These are phyloP conservation scores for Drosophila vallismaia DNA, from an alignment of 2,888 invertebrate species.

Conservation along the genomic window DNA sequence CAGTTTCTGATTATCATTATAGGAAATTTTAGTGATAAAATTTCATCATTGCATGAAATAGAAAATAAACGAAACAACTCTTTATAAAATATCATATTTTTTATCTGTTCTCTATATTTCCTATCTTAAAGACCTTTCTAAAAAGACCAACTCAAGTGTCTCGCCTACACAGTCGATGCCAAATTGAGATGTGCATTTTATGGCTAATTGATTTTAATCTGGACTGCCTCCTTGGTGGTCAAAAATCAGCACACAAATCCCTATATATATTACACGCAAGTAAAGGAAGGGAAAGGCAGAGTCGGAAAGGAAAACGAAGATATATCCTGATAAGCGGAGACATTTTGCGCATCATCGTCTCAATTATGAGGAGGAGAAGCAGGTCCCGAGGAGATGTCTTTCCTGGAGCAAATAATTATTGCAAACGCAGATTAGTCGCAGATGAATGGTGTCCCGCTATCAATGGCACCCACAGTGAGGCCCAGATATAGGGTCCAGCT, in stretches of 20 bases:
- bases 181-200: slow-evolving; percentile 61
- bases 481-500: slow-evolving; percentile 11
- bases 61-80: not conserved
- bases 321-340: slow-evolving; percentile 53
- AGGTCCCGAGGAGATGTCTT: slow-evolving; percentile 14
- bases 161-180: slow-evolving; percentile 42
- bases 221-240: slow-evolving; percentile 58
- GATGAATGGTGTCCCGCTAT: slow-evolving; percentile 56
- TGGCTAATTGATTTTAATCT: slow-evolving; percentile 74
- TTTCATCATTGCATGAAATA: not conserved
- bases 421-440: slow-evolving; percentile 68
- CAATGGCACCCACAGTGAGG: slow-evolving; percentile 50
- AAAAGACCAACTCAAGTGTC: slow-evolving; percentile 44
- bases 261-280: slow-evolving; percentile 58
- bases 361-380: slow-evolving; percentile 44
- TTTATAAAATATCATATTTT: not conserved
- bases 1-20: not conserved
- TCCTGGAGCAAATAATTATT: slow-evolving; percentile 57
- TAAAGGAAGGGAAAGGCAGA: slow-evolving; percentile 19
- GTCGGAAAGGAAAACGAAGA: slow-evolving; percentile 43
- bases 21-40: not conserved
- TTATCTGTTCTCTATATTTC: not conserved
- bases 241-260: slow-evolving; percentile 72
- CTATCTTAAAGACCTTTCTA: slow-evolving; percentile 2
- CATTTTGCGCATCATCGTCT: slow-evolving; percentile 69